These are phyloP conservation scores for Nanorana parkeri DNA, from an alignment of 2,113 vertebrate species.

Conservation along the genomic window DNA sequence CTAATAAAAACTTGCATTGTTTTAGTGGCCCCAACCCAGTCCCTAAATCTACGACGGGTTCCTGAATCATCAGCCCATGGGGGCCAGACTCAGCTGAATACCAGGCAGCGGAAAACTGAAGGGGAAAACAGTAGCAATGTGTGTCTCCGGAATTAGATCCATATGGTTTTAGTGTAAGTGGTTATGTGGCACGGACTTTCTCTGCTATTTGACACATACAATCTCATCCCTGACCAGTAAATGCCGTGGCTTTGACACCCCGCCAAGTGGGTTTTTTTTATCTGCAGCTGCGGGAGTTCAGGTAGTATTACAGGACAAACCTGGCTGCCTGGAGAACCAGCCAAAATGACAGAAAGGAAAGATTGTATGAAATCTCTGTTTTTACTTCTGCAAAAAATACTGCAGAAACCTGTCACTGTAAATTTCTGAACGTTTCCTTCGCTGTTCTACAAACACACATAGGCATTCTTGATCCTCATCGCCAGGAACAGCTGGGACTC, in stretches of 20 bases:
- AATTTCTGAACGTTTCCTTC: too few relatives aligned
- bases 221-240: neutral
- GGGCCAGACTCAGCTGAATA: neutral
- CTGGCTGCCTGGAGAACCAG: slow-evolving; percentile 29
- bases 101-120: slow-evolving; percentile 19
- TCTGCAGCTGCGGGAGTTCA: slow-evolving; percentile 9
- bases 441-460: too few relatives aligned
- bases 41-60: slow-evolving; percentile 11
- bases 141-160: slow-evolving; percentile 34
- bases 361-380: too few relatives aligned
- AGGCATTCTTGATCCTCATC: too few relatives aligned
- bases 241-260: slow-evolving; percentile 16
- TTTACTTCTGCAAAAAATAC: too few relatives aligned
- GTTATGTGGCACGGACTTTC: slow-evolving; percentile 14
- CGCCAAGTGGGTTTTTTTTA: slow-evolving; percentile 11
- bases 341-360: neutral
- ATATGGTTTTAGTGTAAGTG: slow-evolving; percentile 16
- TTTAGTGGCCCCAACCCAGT: slow-evolving; percentile 1
- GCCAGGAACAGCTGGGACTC: too few relatives aligned
- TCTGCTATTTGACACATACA: slow-evolving; percentile 23
- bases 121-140: slow-evolving; percentile 40
- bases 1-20: slow-evolving; percentile 22
- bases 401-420: too few relatives aligned
- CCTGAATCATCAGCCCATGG: slow-evolving; percentile 18
- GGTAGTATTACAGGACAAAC: slow-evolving; percentile 24